Evolutionary conservation across 2,888 invertebrate genomes (phyloP).

Genomic region (Coleophora deauratella): DNA sequence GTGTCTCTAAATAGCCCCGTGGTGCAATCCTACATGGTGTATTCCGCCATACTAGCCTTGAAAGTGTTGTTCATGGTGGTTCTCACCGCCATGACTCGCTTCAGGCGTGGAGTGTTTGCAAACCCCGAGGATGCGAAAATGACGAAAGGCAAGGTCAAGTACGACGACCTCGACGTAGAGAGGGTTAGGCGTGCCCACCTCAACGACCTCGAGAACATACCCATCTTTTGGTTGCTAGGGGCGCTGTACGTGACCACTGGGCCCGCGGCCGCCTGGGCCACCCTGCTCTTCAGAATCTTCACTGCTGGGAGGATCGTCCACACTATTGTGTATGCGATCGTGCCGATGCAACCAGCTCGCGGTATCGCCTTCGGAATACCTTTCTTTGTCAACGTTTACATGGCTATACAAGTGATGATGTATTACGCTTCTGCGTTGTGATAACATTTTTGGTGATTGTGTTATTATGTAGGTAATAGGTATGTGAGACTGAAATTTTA

Average conservation of each 20-base stretch:
- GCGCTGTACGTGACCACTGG: constrained; percentile 75
- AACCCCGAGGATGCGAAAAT: constrained; percentile 50
- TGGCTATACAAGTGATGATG: constrained; percentile 44
- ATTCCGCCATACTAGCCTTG: constrained; percentile 47
- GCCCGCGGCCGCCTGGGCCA: constrained; percentile 57
- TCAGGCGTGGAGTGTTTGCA: constrained; percentile 35
- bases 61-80: constrained; percentile 37
- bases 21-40: constrained; percentile 49
- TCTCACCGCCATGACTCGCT: constrained; percentile 35
- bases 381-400: constrained; percentile 39
- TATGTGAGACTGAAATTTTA: too few species aligned
- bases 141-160: constrained; percentile 43
- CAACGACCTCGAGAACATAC: constrained; percentile 83
- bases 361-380: constrained; percentile 42
- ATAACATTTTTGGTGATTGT: too few species aligned
- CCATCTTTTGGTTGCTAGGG: constrained; percentile 76
- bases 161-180: constrained; percentile 46
- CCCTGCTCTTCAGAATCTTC: constrained; percentile 61
- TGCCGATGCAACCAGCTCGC: constrained; percentile 73
- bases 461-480: too few species aligned
- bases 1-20: constrained; percentile 32
- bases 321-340: constrained; percentile 77
- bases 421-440: constrained; percentile 35
- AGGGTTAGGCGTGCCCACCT: constrained; percentile 73
- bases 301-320: constrained; percentile 74